Evolutionary conservation across 2,888 invertebrate genomes (phyloP).

Genomic region (Lochmaea capreae): DNA sequence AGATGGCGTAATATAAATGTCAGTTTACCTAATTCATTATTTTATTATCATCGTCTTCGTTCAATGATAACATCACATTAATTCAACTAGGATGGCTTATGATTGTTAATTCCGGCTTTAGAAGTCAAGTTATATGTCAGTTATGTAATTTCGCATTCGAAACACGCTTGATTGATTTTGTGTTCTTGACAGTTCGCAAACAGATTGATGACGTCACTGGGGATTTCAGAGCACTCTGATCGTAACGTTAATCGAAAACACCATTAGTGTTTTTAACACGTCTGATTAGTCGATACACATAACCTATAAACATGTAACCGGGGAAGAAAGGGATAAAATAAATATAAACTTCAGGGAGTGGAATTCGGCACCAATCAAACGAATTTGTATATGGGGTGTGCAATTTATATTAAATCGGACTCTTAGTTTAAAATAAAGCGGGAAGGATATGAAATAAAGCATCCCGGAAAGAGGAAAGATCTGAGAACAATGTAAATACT

Average conservation of each 20-base stretch:
- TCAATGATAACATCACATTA: background rate
- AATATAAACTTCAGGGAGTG: no score
- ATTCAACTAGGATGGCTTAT: background rate
- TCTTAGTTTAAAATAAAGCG: no score
- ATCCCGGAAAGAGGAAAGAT: no score
- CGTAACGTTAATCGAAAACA: background rate
- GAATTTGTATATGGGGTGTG: no score
- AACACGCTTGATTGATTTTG: background rate
- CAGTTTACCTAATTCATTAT: background rate
- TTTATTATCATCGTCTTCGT: no score
- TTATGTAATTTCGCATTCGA: background rate
- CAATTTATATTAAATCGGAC: no score
- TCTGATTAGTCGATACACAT: background rate
- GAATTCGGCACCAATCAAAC: no score
- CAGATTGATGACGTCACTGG: slow-evolving; percentile 2
- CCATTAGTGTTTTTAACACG: background rate
- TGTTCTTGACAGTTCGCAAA: slow-evolving; percentile 4
- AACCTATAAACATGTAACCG: background rate
- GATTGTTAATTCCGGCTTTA: background rate
- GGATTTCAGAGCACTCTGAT: background rate
- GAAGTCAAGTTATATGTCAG: slow-evolving; percentile 2
- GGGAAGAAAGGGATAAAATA: no score
- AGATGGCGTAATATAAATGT: background rate
- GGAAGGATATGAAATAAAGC: no score
- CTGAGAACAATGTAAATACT: no score